These are phyloP conservation scores for Ptychochromis oligacanthus DNA, from an alignment of 2,113 vertebrate species.

Conservation along the genomic window DNA sequence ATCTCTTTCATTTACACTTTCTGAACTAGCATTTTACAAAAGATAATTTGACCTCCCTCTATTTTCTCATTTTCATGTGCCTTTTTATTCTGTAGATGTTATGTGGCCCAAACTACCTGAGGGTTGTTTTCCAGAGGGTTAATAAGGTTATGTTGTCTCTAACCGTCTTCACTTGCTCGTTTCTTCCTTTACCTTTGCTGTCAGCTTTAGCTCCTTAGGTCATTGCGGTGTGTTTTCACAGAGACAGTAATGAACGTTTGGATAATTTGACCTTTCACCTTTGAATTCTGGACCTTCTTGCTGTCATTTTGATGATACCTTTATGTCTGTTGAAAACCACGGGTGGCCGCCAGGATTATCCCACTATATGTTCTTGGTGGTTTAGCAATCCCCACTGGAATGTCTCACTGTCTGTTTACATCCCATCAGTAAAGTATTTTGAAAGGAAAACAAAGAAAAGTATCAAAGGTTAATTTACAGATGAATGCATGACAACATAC, in stretches of 20 bases:
- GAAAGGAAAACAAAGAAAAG: background rate
- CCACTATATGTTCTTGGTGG: slow-evolving; percentile 46
- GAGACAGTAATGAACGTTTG: slow-evolving; percentile 42
- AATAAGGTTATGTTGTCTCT: slow-evolving; percentile 51
- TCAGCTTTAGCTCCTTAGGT: slow-evolving; percentile 64
- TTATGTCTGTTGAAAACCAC: slow-evolving; percentile 57
- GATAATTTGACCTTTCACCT: slow-evolving; percentile 58
- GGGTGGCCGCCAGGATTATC: slow-evolving; percentile 65
- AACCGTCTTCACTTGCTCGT: slow-evolving; percentile 27
- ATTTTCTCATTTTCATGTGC: slow-evolving; percentile 19
- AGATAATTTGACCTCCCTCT: slow-evolving; percentile 25
- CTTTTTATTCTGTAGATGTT: slow-evolving; percentile 44
- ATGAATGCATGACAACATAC: slow-evolving; percentile 13
- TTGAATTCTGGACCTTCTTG: slow-evolving; percentile 53
- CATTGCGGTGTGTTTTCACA: slow-evolving; percentile 52
- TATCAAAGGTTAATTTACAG: slow-evolving; percentile 30
- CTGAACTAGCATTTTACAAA: slow-evolving; percentile 32
- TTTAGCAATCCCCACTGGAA: slow-evolving; percentile 68
- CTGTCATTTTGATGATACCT: slow-evolving; percentile 60
- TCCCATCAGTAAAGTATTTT: slow-evolving; percentile 33
- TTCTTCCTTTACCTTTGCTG: slow-evolving; percentile 35
- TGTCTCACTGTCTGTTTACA: slow-evolving; percentile 58
- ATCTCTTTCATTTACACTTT: slow-evolving; percentile 48
- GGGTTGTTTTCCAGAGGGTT: slow-evolving; percentile 35
- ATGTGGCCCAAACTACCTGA: slow-evolving; percentile 31